These are phyloP conservation scores for Tetrao urogallus DNA, from an alignment of 2,113 vertebrate species.

Conservation along the genomic window DNA sequence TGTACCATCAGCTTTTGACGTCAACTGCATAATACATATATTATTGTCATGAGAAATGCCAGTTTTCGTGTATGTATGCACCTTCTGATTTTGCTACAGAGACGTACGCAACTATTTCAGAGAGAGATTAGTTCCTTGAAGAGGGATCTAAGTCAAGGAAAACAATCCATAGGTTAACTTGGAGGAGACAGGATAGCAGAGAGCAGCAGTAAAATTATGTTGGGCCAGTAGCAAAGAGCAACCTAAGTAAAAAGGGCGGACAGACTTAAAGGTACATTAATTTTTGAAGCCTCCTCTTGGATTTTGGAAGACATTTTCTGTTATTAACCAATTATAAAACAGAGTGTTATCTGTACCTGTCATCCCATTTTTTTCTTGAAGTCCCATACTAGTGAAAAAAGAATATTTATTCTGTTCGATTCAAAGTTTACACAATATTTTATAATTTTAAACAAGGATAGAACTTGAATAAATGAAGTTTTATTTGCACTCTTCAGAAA, in stretches of 20 bases:
- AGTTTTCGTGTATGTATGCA: conserved; percentile 11
- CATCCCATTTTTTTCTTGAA: neutral
- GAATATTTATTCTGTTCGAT: neutral
- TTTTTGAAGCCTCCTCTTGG: neutral
- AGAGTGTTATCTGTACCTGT: fast-evolving
- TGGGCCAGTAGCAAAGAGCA: neutral
- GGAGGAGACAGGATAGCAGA: neutral
- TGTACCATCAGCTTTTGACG: conserved; percentile 19
- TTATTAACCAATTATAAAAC: neutral
- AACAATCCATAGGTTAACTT: neutral
- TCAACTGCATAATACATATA: conserved; percentile 31
- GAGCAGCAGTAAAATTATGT: fast-evolving
- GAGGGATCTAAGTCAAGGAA: neutral
- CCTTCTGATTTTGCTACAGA: conserved; percentile 23
- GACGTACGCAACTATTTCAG: conserved; percentile 18
- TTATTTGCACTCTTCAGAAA: neutral
- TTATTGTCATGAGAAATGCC: neutral
- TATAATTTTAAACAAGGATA: neutral
- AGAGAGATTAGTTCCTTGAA: neutral
- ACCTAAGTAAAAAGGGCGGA: neutral
- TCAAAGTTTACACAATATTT: neutral
- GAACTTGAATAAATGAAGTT: neutral
- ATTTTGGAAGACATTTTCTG: neutral
- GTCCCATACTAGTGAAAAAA: neutral
- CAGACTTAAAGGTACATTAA: fast-evolving